Percentiles rank a stretch among this genome's conserved stretches.
These are phyloP conservation scores for Hydrocynus forskahlii DNA, from an alignment of 2,797 vertebrate species.

Conservation along the genomic window DNA sequence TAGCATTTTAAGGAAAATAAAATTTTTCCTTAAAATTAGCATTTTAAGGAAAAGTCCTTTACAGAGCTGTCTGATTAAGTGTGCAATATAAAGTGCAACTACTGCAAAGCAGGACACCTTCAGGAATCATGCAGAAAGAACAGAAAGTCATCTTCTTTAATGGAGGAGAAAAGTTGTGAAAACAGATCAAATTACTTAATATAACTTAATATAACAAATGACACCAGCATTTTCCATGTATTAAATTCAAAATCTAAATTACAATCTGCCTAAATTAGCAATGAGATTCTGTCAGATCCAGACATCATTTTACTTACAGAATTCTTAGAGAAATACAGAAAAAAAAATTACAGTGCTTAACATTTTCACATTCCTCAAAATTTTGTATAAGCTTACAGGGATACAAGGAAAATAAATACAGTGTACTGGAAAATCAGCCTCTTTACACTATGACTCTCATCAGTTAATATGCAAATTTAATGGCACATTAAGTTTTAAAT, in stretches of 20 bases:
- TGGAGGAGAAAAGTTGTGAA: not conserved
- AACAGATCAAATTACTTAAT: not conserved
- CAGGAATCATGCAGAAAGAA: not conserved
- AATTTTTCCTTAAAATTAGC: too few relatives aligned
- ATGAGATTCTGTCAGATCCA: constrained; percentile 16
- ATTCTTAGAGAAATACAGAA: too few relatives aligned
- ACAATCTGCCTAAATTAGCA: constrained; percentile 27
- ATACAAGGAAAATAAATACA: not conserved
- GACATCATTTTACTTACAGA: constrained; percentile 28
- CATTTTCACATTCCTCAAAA: constrained; percentile 2
- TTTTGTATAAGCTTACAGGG: not conserved
- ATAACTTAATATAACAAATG: not conserved
- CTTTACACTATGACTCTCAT: not conserved
- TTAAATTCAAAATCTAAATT: not conserved
- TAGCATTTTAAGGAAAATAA: not conserved
- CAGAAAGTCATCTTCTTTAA: not conserved
- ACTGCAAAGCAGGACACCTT: not conserved
- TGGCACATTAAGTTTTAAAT: not conserved
- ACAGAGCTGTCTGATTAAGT: not conserved
- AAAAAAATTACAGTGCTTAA: not conserved
- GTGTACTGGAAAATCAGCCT: not conserved
- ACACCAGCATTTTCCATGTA: not conserved
- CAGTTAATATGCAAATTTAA: not conserved
- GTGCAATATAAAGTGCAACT: not conserved
- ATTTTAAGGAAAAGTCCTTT: not conserved